Percentiles rank a stretch among this genome's conserved stretches.
These are phyloP conservation scores for Rissa tridactyla DNA, from an alignment of 2,113 vertebrate genomes.

Conservation along the genomic window DNA sequence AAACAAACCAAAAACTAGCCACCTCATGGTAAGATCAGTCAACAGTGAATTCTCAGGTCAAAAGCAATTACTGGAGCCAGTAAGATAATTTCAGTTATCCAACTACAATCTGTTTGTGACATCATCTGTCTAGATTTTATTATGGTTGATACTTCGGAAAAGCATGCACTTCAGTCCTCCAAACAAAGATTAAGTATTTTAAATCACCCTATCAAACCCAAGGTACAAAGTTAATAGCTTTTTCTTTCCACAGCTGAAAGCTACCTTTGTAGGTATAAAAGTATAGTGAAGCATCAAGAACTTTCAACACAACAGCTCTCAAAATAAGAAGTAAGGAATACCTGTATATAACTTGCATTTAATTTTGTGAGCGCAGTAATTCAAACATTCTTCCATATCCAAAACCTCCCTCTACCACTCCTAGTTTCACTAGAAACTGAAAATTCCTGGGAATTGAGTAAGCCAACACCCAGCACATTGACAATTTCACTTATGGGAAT, in stretches of 20 bases:
- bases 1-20: not conserved
- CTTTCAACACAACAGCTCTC: not conserved
- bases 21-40: not conserved
- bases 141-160: not conserved
- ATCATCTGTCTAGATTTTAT: not conserved
- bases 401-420: not conserved
- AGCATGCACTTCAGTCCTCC: not conserved
- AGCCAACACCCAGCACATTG: not conserved
- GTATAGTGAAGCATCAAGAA: not conserved
- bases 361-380: not conserved
- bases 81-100: not conserved
- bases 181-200: not conserved
- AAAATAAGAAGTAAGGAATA: not conserved
- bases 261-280: fast-evolving
- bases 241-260: not conserved
- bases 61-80: not conserved
- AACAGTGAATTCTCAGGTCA: not conserved
- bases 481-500: not conserved
- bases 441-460: not conserved
- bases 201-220: not conserved
- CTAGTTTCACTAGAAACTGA: not conserved
- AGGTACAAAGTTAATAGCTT: not conserved
- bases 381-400: not conserved
- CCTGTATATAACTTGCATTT: not conserved
- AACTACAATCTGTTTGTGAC: not conserved